These are phyloP conservation scores for Lumbricus terrestris DNA, from an alignment of 2,888 invertebrate genomes.

Conservation along the genomic window DNA sequence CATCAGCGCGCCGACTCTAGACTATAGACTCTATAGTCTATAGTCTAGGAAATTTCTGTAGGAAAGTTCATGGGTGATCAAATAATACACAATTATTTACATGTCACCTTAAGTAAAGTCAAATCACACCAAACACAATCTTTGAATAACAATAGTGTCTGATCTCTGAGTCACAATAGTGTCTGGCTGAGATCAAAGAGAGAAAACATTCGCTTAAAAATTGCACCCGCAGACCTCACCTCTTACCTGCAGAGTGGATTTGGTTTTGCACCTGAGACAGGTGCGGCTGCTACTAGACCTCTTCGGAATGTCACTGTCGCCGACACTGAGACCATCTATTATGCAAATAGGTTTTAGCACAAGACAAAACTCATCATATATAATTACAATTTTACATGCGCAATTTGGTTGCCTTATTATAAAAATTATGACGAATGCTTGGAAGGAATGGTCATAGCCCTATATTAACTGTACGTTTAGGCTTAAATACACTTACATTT, in stretches of 20 bases:
- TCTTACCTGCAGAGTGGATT: not conserved
- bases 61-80: not conserved
- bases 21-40: no score
- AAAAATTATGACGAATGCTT: not conserved
- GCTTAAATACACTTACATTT: not conserved
- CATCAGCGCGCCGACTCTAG: no score
- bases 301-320: not conserved
- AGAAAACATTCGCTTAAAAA: not conserved
- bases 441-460: not conserved
- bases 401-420: not conserved
- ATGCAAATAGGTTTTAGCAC: not conserved
- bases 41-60: not conserved
- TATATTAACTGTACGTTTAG: not conserved
- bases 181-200: not conserved
- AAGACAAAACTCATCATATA: not conserved
- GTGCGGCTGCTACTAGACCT: not conserved
- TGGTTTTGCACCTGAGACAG: not conserved
- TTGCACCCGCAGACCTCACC: not conserved
- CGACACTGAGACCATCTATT: not conserved
- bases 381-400: not conserved
- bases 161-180: not conserved
- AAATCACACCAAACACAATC: not conserved
- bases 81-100: not conserved
- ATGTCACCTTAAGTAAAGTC: not conserved
- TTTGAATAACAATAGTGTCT: not conserved